Evolutionary conservation across 2,888 invertebrate genomes (phyloP).

Genomic region (Gerris lacustris): DNA sequence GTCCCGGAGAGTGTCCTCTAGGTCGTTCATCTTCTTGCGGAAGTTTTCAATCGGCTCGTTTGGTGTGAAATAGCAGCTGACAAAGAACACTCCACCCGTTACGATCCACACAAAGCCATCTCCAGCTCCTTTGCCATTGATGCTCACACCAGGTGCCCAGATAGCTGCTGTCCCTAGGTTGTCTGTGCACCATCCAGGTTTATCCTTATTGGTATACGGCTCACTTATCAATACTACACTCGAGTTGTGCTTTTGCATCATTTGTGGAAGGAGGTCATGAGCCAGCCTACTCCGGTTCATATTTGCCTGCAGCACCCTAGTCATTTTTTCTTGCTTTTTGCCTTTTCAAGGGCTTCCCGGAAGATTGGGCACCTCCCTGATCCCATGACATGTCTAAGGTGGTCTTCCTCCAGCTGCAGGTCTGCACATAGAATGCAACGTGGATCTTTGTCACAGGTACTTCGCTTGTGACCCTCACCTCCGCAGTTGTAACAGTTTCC

Average conservation of each 20-base stretch:
- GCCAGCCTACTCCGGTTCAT: not conserved
- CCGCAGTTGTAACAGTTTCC: slow-evolving; percentile 28
- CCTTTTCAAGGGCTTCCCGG: not conserved
- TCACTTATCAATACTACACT: not conserved
- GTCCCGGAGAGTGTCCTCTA: slow-evolving; percentile 14
- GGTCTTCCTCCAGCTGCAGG: slow-evolving; percentile 12
- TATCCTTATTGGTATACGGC: not conserved
- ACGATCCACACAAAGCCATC: not conserved
- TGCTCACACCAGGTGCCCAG: not conserved
- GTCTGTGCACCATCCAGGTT: not conserved
- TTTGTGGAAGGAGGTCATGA: not conserved
- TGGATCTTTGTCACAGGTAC: slow-evolving; percentile 17
- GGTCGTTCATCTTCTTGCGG: not conserved
- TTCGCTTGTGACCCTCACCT: slow-evolving; percentile 23
- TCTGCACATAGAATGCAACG: slow-evolving; percentile 25
- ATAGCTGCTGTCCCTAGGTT: not conserved
- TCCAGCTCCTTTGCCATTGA: not conserved
- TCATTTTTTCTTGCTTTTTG: not conserved
- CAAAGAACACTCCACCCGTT: not conserved
- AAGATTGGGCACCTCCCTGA: not conserved
- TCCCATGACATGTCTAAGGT: not conserved
- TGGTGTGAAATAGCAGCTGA: not conserved
- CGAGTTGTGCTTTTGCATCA: not conserved
- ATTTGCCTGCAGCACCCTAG: not conserved
- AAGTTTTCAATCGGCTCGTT: not conserved